Base-by-base conservation (phyloP, 2,797 vertebrate species). In the Synanceia verrucosa region DNA sequence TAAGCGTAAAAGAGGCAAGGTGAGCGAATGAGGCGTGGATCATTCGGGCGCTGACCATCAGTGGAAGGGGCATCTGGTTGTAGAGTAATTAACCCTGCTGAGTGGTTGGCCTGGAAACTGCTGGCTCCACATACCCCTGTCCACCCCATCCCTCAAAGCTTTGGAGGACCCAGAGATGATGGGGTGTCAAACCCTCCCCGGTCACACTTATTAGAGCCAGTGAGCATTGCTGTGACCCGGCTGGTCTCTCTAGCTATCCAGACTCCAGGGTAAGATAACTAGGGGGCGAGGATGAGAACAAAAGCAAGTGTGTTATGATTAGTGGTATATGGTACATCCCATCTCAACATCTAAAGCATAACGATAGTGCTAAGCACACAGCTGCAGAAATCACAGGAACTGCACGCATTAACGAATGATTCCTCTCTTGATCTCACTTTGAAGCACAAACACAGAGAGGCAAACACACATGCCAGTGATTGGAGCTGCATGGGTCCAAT, bases 1-100 rank as follows among this genome's bases (percentile, higher is more conserved):
- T 84, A 82, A 75, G 76, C 58, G 74, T 76, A 66, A 85, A 82
- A 55, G 82, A 82, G 80, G 69, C 70, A 73, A 85, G 76, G 78
- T 82, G 78, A 87, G 79, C 28, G 79, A 85, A 77, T 79, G 80
- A 86, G 68, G 65, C 57, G n/a, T 36, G 80, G 76, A 70, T 78
- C 71, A 67, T 44, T 58, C 71, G 76, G 85, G 73, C 72, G 65
- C 19, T 71, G 79, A 81, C 82, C 79, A 86, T 74, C 74, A 78
- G 62, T 66, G 79, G 78, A 70, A 71, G 78, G 81, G 76, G 70
- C 79, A 65, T 70, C 78, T 76, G 78, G 78, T 77, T 78, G 81
- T 87, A 76, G 55, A 88, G 88, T 89, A 87, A 92, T 91, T 91
- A 93, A 91, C 91, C 87, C 80, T 79, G 72, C 74, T 74, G 82